Conservation (phyloP, 2,797 vertebrate genomes). For the Melanotaenia trifasciata region DNA sequence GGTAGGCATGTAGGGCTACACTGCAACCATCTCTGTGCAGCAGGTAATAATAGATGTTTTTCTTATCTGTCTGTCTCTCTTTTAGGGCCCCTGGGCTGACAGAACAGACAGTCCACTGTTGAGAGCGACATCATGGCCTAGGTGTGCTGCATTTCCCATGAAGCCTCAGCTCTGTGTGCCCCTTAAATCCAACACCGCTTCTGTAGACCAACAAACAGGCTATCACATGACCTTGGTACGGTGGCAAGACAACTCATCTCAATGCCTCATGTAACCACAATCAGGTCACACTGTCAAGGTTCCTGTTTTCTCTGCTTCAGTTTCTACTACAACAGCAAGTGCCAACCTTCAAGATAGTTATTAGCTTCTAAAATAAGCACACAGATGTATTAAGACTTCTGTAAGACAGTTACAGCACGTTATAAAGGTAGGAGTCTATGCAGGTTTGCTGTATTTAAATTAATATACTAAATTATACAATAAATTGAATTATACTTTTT, state of each 20-base stretch:
- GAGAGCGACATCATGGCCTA: constrained; percentile 9
- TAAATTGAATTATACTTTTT: background rate
- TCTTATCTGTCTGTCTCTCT: constrained; percentile 24
- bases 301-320: constrained; percentile 4
- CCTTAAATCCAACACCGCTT: constrained; percentile 58
- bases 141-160: constrained; percentile 11
- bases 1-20: constrained; percentile 10
- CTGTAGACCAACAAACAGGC: constrained; percentile 24
- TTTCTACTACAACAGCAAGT: background rate
- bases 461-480: background rate
- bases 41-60: constrained; percentile 35
- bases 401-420: background rate
- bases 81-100: constrained; percentile 31
- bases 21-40: background rate
- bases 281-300: constrained; percentile 46
- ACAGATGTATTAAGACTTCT: background rate
- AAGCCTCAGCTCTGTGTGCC: constrained; percentile 35
- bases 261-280: constrained; percentile 59
- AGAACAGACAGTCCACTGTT: constrained; percentile 58
- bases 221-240: constrained; percentile 53
- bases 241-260: constrained; percentile 31
- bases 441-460: background rate
- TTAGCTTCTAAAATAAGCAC: background rate
- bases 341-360: background rate
- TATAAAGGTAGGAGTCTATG: background rate